A percentile compares a stretch with the other conserved stretches of the same genome.
Evolutionary conservation across 2,888 invertebrate species (phyloP).

Genomic region (Pherbina coryleti): DNA sequence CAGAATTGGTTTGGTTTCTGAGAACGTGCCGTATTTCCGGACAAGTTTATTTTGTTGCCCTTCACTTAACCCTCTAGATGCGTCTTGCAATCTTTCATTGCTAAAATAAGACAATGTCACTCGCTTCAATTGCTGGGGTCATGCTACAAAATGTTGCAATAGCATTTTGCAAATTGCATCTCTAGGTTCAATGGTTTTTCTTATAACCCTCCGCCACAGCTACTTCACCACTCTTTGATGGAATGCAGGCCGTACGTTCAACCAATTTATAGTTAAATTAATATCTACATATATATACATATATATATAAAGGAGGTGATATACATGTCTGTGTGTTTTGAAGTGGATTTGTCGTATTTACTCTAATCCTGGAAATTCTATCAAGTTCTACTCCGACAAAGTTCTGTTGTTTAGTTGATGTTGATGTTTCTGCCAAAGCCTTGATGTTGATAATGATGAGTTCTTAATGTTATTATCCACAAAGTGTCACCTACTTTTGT

Average conservation of each 20-base stretch:
- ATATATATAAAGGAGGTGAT: background rate
- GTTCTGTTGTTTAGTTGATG: no score
- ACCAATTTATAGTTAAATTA: background rate
- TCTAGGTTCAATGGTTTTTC: slow-evolving; percentile 20
- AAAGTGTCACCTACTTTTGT: no score
- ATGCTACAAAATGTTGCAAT: slow-evolving; percentile 35
- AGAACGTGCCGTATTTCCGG: slow-evolving; percentile 31
- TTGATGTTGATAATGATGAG: no score
- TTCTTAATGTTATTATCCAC: no score
- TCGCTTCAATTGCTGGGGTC: slow-evolving; percentile 39
- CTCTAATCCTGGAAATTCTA: slow-evolving; percentile 11
- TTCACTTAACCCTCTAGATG: background rate
- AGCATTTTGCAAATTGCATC: slow-evolving; percentile 42
- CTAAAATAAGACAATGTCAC: slow-evolving; percentile 33
- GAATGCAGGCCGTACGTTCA: slow-evolving; percentile 10
- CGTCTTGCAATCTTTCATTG: background rate
- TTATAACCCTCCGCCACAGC: background rate
- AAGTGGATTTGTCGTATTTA: background rate
- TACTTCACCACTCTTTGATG: background rate
- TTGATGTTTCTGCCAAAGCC: no score
- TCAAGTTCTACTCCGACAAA: slow-evolving; percentile 22
- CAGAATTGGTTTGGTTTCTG: slow-evolving; percentile 33
- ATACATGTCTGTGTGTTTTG: background rate
- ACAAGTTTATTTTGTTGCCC: slow-evolving; percentile 15
- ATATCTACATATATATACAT: no score